Evolutionary conservation across 2,888 invertebrate species (phyloP).

Genomic region (Sphaeridia pumilis): DNA sequence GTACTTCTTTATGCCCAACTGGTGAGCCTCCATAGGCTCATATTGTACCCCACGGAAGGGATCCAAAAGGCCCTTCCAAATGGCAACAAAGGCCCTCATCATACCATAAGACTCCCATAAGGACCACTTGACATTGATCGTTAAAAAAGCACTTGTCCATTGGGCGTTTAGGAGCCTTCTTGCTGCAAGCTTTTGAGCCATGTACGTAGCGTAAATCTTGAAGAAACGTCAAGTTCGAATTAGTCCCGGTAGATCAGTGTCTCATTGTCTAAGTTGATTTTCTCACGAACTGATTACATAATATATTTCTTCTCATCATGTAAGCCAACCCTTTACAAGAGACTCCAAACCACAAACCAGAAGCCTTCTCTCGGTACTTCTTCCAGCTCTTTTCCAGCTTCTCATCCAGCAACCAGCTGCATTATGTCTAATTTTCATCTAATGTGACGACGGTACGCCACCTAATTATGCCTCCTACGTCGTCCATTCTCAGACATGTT

Average conservation of each 20-base stretch:
- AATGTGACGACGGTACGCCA: constrained; percentile 1
- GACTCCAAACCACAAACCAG: too few species aligned
- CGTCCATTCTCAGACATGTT: too few species aligned
- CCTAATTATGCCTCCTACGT: constrained; percentile 1
- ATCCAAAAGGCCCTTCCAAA: too few species aligned
- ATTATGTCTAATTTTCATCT: background rate
- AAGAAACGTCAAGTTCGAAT: constrained; percentile 15
- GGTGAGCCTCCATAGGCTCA: too few species aligned
- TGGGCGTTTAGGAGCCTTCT: too few species aligned
- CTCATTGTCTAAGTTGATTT: constrained; percentile 25
- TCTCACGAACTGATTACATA: constrained; percentile 21
- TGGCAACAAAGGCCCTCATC: too few species aligned
- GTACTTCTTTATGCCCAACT: too few species aligned
- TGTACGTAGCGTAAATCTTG: constrained; percentile 5
- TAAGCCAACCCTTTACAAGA: background rate
- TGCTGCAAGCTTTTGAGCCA: too few species aligned
- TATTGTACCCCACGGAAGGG: too few species aligned
- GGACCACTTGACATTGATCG: too few species aligned
- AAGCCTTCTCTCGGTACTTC: background rate
- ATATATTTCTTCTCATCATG: background rate
- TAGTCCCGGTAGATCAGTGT: constrained; percentile 22
- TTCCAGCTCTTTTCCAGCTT: background rate
- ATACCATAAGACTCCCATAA: too few species aligned
- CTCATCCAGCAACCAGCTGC: background rate
- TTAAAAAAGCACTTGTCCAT: too few species aligned